Percentiles rank a stretch among this genome's conserved stretches.
These are phyloP conservation scores for Harpegnathos saltator DNA, from an alignment of 1,140 invertebrate genomes.

Conservation along the genomic window DNA sequence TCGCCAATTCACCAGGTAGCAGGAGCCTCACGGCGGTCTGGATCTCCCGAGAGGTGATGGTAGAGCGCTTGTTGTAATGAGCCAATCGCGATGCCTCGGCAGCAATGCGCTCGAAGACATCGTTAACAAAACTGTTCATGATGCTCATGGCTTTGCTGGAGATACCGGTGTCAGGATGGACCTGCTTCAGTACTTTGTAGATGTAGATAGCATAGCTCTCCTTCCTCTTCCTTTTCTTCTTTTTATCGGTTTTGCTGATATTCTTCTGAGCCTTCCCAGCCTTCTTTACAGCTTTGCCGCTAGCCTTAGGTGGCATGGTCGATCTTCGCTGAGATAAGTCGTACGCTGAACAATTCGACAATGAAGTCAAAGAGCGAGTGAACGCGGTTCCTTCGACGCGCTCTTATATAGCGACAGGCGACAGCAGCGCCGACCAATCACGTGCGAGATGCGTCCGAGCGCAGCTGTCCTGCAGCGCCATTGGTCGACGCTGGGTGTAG, in stretches of 20 bases:
- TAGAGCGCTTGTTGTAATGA: constrained; percentile 87
- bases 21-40: constrained; percentile 83
- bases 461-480: not conserved
- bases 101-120: constrained; percentile 88
- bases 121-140: constrained; percentile 89
- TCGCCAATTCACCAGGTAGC: constrained; percentile 83
- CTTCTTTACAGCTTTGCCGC: constrained; percentile 86
- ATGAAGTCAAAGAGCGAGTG: not conserved
- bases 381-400: fast-evolving
- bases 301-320: constrained; percentile 85
- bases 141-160: constrained; percentile 88
- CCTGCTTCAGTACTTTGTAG: constrained; percentile 91
- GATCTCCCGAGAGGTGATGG: constrained; percentile 83
- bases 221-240: constrained; percentile 88
- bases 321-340: not conserved
- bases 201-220: constrained; percentile 91
- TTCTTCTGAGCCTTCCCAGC: constrained; percentile 87
- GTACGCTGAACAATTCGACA: not conserved
- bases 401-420: not conserved
- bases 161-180: constrained; percentile 88
- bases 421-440: constrained; percentile 30
- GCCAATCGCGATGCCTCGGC: constrained; percentile 86
- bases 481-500: constrained; percentile 4
- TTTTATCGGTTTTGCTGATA: constrained; percentile 86
- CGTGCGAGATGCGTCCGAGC: not conserved